Evolutionary conservation across 2,797 vertebrate species (phyloP).

Genomic region (Artibeus lituratus): DNA sequence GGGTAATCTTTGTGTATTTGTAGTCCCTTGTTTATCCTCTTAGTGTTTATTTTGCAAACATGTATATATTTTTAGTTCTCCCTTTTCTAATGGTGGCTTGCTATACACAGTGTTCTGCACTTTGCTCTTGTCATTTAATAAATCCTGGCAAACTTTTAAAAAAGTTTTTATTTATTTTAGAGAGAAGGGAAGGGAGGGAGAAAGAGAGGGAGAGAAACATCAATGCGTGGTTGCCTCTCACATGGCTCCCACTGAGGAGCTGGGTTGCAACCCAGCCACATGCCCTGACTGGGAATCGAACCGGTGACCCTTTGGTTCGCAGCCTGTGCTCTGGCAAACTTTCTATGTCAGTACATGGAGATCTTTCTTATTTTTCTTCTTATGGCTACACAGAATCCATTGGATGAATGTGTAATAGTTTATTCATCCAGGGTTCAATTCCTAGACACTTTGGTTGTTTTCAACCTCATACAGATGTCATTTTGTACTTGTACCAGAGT

Average conservation of each 20-base stretch:
- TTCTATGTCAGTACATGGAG: not conserved
- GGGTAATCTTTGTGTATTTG: constrained; percentile 27
- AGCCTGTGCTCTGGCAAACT: not conserved
- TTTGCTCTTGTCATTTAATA: not conserved
- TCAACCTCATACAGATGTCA: not conserved
- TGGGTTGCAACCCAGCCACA: no score
- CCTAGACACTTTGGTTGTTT: not conserved
- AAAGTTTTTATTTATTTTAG: no score
- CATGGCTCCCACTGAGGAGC: no score
- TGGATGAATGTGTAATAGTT: not conserved
- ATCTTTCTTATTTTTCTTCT: not conserved
- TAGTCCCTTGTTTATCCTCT: not conserved
- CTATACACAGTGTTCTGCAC: not conserved
- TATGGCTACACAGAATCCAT: not conserved
- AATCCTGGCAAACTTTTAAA: not conserved
- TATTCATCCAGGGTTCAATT: not conserved
- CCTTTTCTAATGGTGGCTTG: not conserved
- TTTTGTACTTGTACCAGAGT: not conserved
- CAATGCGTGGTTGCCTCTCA: no score
- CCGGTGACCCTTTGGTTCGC: no score
- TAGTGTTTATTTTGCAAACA: not conserved
- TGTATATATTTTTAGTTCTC: constrained; percentile 14
- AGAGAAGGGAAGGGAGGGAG: no score
- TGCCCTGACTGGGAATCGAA: no score
- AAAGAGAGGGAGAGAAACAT: no score